These are phyloP conservation scores for Scaptomyza parva DNA, from an alignment of 2,888 invertebrate genomes.

Conservation along the genomic window DNA sequence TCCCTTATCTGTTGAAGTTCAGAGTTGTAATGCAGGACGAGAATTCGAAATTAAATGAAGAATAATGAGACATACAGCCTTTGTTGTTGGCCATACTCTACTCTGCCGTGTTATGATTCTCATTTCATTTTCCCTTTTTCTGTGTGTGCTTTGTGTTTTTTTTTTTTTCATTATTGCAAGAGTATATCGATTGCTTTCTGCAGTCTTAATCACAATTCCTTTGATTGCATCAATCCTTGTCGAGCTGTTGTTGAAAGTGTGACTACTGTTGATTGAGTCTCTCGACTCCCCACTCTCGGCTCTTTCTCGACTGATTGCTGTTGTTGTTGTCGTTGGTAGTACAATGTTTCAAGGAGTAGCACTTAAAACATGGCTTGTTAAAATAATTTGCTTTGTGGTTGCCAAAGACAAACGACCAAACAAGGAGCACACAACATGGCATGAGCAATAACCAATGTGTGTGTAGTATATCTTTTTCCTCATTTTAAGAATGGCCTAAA, in stretches of 20 bases:
- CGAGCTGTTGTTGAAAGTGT: slow-evolving; percentile 14
- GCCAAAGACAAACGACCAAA: slow-evolving; percentile 9
- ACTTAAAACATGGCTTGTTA: slow-evolving; percentile 31
- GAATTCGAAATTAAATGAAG: slow-evolving; percentile 75
- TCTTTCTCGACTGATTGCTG: slow-evolving; percentile 20
- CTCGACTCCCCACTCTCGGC: too few species aligned
- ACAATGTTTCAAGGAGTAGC: neutral
- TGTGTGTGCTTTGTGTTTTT: slow-evolving; percentile 15
- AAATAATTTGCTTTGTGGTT: slow-evolving; percentile 62
- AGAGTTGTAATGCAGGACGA: slow-evolving; percentile 29
- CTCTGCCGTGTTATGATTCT: slow-evolving; percentile 10
- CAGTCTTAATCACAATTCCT: slow-evolving; percentile 32
- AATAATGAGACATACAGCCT: slow-evolving; percentile 71
- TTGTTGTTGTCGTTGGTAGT: too few species aligned
- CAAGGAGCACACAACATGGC: neutral
- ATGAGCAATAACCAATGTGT: slow-evolving; percentile 1
- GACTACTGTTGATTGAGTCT: slow-evolving; percentile 26
- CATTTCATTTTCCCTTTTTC: slow-evolving; percentile 11
- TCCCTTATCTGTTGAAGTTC: slow-evolving; percentile 16
- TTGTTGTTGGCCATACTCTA: slow-evolving; percentile 40
- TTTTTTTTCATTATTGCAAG: slow-evolving; percentile 7
- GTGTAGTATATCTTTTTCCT: neutral
- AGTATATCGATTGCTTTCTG: slow-evolving; percentile 26
- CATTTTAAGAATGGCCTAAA: slow-evolving; percentile 2
- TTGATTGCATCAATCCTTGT: slow-evolving; percentile 22